Percentiles rank a stretch among this genome's conserved stretches.
Evolutionary conservation across 2,888 invertebrate species (phyloP).

Genomic region (Drosophila emarginata): DNA sequence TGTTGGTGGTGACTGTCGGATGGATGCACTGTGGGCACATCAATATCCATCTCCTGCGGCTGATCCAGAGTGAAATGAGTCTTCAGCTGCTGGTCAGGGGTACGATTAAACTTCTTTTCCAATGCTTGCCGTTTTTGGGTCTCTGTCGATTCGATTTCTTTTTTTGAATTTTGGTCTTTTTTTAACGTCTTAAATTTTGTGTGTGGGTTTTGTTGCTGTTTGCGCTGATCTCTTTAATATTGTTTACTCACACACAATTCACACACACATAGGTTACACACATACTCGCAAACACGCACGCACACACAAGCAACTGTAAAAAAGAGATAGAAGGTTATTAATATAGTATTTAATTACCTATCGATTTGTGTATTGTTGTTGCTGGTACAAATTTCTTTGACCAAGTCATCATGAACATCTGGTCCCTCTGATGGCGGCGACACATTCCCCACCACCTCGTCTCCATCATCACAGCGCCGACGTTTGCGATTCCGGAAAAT

Average conservation of each 20-base stretch:
- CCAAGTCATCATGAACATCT: conserved; percentile 36
- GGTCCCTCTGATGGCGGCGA: conserved; percentile 19
- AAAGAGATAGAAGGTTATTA: conserved; percentile 59
- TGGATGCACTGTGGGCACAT: conserved; percentile 75
- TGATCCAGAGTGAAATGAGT: conserved; percentile 64
- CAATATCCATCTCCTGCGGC: conserved; percentile 82
- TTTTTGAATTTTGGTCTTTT: conserved; percentile 24
- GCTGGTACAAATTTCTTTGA: conserved; percentile 29
- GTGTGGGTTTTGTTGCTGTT: conserved; percentile 53
- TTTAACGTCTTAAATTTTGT: conserved; percentile 68
- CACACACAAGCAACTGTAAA: conserved; percentile 61
- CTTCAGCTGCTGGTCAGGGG: conserved; percentile 23
- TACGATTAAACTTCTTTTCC: conserved; percentile 2
- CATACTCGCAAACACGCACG: conserved; percentile 28
- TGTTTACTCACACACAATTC: conserved; percentile 31
- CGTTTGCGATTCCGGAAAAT: conserved; percentile 80
- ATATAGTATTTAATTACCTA: conserved; percentile 72
- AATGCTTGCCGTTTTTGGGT: conserved; percentile 19
- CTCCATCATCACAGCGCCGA: conserved; percentile 70
- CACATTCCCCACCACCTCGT: conserved; percentile 12
- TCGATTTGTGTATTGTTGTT: conserved; percentile 48
- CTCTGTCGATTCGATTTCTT: not conserved
- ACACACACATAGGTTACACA: conserved; percentile 2
- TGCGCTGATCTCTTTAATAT: conserved; percentile 39
- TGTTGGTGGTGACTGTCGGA: conserved; percentile 19